phyloP scores from a whole-genome alignment of 2,888 invertebrate species.

The Pyrgus malvae region DNA sequence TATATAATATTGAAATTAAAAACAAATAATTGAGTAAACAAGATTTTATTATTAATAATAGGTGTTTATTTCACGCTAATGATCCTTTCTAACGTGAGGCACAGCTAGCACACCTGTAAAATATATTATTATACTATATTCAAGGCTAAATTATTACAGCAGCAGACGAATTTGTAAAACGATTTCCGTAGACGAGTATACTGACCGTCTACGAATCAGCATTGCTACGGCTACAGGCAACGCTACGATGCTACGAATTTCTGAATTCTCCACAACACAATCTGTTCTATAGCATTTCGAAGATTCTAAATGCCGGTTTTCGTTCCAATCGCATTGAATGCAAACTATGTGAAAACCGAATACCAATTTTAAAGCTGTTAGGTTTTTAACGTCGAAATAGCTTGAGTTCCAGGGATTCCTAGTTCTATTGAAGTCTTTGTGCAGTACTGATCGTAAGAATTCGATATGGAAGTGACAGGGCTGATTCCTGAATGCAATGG shows the following conservation, averaged over 20 bases:
- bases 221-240: not conserved
- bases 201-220: not conserved
- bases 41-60: too few relatives aligned
- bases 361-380: slow-evolving; percentile 38
- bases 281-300: slow-evolving; percentile 13
- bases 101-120: too few relatives aligned
- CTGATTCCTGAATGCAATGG: slow-evolving; percentile 29
- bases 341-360: slow-evolving; percentile 34
- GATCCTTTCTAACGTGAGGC: too few relatives aligned
- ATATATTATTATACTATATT: too few relatives aligned
- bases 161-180: too few relatives aligned
- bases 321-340: slow-evolving; percentile 30
- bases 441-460: slow-evolving; percentile 53
- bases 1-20: too few relatives aligned
- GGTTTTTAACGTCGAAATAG: slow-evolving; percentile 41
- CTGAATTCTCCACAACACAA: not conserved
- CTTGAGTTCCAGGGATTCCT: slow-evolving; percentile 31
- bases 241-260: slow-evolving; percentile 9
- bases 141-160: too few relatives aligned
- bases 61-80: too few relatives aligned
- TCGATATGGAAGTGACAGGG: slow-evolving; percentile 51
- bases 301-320: slow-evolving; percentile 22
- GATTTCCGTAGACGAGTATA: too few relatives aligned
- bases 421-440: slow-evolving; percentile 43
- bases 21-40: too few relatives aligned